Conservation (phyloP, 2,888 invertebrate genomes). For the Alentia gelatinosa region DNA sequence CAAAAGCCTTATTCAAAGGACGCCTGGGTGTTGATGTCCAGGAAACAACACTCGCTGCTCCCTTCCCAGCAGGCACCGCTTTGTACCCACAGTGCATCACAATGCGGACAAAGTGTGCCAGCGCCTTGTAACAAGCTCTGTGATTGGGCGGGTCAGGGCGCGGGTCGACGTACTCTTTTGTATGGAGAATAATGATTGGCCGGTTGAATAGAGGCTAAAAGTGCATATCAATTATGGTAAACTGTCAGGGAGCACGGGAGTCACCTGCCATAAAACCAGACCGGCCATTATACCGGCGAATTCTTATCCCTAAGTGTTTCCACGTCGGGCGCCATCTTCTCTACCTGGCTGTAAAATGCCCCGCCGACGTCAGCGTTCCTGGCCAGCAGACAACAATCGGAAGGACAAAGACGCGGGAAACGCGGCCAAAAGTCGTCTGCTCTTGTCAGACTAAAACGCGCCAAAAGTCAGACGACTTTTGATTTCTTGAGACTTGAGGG, state of each 20-base stretch:
- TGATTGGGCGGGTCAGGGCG: conserved; percentile 30
- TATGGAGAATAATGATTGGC: conserved; percentile 34
- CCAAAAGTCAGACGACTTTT: neutral
- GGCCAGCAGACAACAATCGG: neutral
- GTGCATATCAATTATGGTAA: conserved; percentile 52
- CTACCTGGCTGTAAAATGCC: neutral
- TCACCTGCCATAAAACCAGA: conserved; percentile 49
- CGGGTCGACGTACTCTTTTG: neutral
- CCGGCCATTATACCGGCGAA: neutral
- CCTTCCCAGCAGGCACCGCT: conserved; percentile 31
- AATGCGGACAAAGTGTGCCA: conserved; percentile 51
- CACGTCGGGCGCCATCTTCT: neutral
- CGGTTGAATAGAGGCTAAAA: conserved; percentile 37
- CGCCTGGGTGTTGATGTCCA: neutral
- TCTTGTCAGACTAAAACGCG: neutral
- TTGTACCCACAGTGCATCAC: conserved; percentile 28
- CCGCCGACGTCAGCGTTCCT: neutral
- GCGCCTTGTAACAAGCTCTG: conserved; percentile 39
- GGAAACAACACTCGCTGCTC: conserved; percentile 20
- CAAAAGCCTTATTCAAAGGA: neutral
- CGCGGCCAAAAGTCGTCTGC: neutral
- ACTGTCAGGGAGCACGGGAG: conserved; percentile 15
- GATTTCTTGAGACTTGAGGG: too few species aligned
- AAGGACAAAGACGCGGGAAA: conserved; percentile 4
- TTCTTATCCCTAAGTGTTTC: conserved; percentile 29